A percentile compares a stretch with the other conserved stretches of the same genome.
Conservation (phyloP, 2,113 vertebrate genomes). For the Scolopax mira region DNA sequence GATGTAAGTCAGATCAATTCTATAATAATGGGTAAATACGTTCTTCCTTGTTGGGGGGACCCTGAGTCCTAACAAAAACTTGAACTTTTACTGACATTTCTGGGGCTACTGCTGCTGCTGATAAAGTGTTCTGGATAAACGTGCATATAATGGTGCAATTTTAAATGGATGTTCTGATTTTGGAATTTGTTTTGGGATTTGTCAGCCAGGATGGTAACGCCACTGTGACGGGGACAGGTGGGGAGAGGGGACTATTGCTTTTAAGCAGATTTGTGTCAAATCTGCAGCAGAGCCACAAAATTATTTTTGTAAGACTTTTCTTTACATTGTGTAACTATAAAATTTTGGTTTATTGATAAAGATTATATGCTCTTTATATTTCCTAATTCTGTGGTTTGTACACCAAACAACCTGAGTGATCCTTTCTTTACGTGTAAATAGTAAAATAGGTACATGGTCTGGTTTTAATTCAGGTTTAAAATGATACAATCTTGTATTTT, state of each 20-base stretch:
- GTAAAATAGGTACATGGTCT: not conserved
- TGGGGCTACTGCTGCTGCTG: not conserved
- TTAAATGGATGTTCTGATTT: not conserved
- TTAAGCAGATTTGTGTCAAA: slow-evolving; percentile 37
- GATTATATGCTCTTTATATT: not conserved
- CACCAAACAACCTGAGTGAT: not conserved
- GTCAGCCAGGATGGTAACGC: not conserved
- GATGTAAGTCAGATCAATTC: not conserved
- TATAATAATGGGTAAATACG: not conserved
- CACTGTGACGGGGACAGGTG: not conserved
- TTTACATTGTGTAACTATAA: not conserved
- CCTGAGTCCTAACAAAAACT: not conserved
- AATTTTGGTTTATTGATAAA: not conserved
- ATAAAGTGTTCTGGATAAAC: not conserved
- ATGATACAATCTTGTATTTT: not conserved
- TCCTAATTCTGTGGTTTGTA: slow-evolving; percentile 4
- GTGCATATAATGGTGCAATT: too few relatives aligned
- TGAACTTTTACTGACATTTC: not conserved
- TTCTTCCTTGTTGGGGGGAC: not conserved
- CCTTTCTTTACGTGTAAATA: not conserved
- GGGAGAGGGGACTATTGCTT: not conserved
- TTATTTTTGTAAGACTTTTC: slow-evolving; percentile 39
- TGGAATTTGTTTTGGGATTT: not conserved
- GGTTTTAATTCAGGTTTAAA: not conserved
- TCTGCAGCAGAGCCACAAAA: not conserved